Conservation (phyloP, 1,140 invertebrate genomes). For the Formica exsecta region DNA sequence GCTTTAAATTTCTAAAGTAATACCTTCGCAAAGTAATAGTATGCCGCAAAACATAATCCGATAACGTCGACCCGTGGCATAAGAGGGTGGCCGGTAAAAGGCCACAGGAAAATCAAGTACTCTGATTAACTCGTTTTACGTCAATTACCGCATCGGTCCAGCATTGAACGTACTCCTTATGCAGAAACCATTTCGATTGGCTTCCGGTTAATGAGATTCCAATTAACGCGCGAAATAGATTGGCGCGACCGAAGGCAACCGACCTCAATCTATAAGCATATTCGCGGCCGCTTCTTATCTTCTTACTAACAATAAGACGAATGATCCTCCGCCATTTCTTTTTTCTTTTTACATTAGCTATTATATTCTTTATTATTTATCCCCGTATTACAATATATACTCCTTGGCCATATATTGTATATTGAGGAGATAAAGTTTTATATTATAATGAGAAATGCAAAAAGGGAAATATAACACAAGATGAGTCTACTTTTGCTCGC, state of each 20-base stretch:
- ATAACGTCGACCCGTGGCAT: constrained; percentile 10
- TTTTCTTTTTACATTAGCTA: not conserved
- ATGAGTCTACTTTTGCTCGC: constrained; percentile 37
- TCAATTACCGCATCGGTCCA: constrained; percentile 58
- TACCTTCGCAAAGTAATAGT: not conserved
- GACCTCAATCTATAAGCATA: constrained; percentile 16
- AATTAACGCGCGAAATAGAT: constrained; percentile 75
- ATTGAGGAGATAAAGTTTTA: not conserved
- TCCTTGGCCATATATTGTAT: not conserved
- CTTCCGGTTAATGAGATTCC: constrained; percentile 75
- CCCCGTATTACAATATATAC: not conserved
- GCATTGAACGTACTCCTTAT: constrained; percentile 57
- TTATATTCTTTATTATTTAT: constrained; percentile 1
- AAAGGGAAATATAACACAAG: not conserved
- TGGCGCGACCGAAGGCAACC: constrained; percentile 47
- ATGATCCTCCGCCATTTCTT: not conserved
- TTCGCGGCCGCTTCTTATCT: constrained; percentile 17
- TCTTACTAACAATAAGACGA: not conserved
- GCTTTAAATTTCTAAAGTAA: constrained; percentile 15
- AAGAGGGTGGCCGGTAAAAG: not conserved
- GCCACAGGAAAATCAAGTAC: constrained; percentile 30
- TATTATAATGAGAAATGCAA: constrained; percentile 33
- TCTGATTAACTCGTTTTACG: constrained; percentile 70
- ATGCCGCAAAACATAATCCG: constrained; percentile 23
- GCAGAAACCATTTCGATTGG: constrained; percentile 55